Evolutionary conservation across 92 coral and sea anemone genomes (phyloP), one percentile per base, ranked within the genome.

Genomic region (Zoanthus solanderi): DNA sequence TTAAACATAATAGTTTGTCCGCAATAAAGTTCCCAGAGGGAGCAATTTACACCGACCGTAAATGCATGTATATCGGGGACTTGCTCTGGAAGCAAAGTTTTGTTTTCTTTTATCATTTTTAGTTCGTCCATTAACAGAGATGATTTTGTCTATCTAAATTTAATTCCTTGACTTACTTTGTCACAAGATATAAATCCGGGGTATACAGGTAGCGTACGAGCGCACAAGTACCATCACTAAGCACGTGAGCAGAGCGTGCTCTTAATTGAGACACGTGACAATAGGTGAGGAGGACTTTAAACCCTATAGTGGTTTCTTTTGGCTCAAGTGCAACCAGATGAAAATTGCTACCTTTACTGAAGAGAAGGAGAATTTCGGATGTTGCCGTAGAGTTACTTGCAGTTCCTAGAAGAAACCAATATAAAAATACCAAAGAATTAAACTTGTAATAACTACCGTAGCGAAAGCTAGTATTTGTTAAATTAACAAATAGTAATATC

Each of bases 131-230:
- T 50, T 69, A 29, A 42, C 29, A 5, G 54, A 52, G 52, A 42
- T 12, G 7, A 9, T 17, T 23, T n/a, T 1, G 7, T 42, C 53
- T 8, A 0, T 3, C 0, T 8, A 75, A 15, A 56, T 7, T n/a
- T 54, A 37, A 0, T 32, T 79, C 6, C 23, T 42, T 3, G 3
- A 45, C 85, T 63, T 63, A 81, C 85, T 53, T 81, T 71, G 61
- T 67, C 63, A 81, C 54, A 42, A 66, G 75, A 47, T 81, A 81
- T 29, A 81, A 60, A 81, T 81, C 85, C 48, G 85, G 76, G 85
- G 53, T 53, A 66, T 81, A 67, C 61, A 42, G 74, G 31, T 81
- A 81, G 73, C 85, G 85, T 29, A 81, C 85, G 15, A 81, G 75
- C 18, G 85, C 73, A 47, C 75, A 47, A 1, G 85, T 66, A 3